A percentile compares a stretch with the other conserved stretches of the same genome.
Evolutionary conservation across 2,113 vertebrate genomes (phyloP).

Genomic region (Porphyrio hochstetteri): DNA sequence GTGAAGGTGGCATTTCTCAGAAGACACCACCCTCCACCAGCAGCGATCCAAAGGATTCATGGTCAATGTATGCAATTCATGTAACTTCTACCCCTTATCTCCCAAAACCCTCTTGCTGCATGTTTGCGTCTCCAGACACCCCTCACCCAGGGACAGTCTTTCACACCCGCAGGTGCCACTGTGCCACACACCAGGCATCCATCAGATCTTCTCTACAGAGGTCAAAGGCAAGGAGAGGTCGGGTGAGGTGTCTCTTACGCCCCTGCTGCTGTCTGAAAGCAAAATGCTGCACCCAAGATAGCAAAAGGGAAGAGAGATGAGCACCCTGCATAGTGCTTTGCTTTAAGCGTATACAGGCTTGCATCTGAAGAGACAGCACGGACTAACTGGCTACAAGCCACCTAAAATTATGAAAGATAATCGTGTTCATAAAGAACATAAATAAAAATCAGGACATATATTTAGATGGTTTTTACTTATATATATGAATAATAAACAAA

Average conservation of each 20-base stretch:
- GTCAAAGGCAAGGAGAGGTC: rapidly evolving
- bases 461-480: neutral
- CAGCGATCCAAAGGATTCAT: neutral
- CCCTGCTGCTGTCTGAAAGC: neutral
- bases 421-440: neutral
- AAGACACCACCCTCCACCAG: neutral
- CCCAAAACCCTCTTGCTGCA: neutral
- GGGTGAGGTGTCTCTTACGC: no score
- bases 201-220: neutral
- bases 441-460: neutral
- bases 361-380: neutral
- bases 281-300: neutral
- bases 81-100: neutral
- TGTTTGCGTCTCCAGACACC: neutral
- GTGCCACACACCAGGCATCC: rapidly evolving
- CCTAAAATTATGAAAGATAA: neutral
- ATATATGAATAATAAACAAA: neutral
- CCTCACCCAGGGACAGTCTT: rapidly evolving
- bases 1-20: neutral
- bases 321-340: neutral
- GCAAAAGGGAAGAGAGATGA: neutral
- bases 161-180: neutral
- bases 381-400: neutral
- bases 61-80: neutral
- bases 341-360: neutral